Evolutionary conservation across 30 jellyfish, hydroid and myxozoan genomes (phyloP).

Genomic region (Hydractinia symbiolongicarpus): DNA sequence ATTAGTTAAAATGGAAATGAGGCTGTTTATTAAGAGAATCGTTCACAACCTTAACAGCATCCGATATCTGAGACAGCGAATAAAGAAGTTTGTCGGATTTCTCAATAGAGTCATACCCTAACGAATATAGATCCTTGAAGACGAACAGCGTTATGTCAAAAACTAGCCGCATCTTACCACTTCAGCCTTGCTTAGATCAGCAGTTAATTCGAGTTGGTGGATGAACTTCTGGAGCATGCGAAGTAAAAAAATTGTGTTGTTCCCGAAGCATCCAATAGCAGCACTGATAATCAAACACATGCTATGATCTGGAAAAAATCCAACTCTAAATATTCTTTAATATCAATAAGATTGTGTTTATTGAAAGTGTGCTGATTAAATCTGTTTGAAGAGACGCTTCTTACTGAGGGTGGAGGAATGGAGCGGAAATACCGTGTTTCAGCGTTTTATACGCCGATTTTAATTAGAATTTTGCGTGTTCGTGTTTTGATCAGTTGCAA

Average conservation of each 20-base stretch:
- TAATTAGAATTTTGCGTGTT: no score
- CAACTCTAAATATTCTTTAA: background rate
- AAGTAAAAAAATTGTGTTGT: slow-evolving; percentile 7
- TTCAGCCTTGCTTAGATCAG: slow-evolving; percentile 16
- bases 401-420: background rate
- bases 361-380: background rate
- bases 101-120: background rate
- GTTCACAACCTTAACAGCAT: no score
- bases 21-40: no score
- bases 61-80: background rate
- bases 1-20: no score
- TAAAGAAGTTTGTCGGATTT: background rate
- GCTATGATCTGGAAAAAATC: background rate
- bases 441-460: no score
- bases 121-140: background rate
- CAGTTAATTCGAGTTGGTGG: slow-evolving; percentile 30
- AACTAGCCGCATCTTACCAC: background rate
- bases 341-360: background rate
- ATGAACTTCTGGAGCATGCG: background rate
- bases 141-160: background rate
- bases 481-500: no score
- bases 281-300: background rate
- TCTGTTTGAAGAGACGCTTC: background rate
- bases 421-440: no score
- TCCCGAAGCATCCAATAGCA: background rate